Base-by-base conservation (phyloP, 1,140 invertebrate genomes). In the Trachymyrmex septentrionalis region DNA sequence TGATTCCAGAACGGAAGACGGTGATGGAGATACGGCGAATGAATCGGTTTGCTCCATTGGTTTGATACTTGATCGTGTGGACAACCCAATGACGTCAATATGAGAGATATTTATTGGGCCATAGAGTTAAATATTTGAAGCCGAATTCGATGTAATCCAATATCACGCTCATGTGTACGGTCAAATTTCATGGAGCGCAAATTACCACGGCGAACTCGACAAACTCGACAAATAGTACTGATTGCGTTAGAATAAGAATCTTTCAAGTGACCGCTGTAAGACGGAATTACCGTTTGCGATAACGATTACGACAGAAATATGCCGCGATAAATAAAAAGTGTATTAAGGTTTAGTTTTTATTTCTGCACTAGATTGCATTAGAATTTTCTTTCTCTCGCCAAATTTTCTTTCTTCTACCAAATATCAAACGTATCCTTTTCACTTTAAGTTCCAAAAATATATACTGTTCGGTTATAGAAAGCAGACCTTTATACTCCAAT, bases 41-140 rank as follows among this genome's bases (percentile, higher is more conserved):
- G 57, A 86, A 88, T 86, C 10, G 63, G 12, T 14, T 44, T 24
- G 80, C 80, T 63, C 69, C 66, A 72, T 84, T 44, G 27, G 63
- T 30, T 86, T 69, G 64, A 12, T 63, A 63, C 69, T 27, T 34
- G 55, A 76, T 73, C 87, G 59, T 78, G 71, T 77, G 77, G 85
- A 89, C 85, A 75, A 30, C 21, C 53, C 80, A 80, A 85, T 69
- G 34, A 80, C 53, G 69, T 73, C 38, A 77, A 71, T 90, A 75
- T 84, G 44, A 73, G 69, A 73, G 69, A 84, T 84, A 90, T 87
- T 90, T 88, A 90, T 82, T 61, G 75, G 38, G 50, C 55, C 10
- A 78, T 81, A 57, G 81, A 86, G 78, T 86, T 82, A 69, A 77
- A 72, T 81, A 86, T 87, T 59, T n/a, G 50, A 21, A 63, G 12